Conservation (phyloP, 2,113 vertebrate species). For the Dolichallabes microphthalmus region DNA sequence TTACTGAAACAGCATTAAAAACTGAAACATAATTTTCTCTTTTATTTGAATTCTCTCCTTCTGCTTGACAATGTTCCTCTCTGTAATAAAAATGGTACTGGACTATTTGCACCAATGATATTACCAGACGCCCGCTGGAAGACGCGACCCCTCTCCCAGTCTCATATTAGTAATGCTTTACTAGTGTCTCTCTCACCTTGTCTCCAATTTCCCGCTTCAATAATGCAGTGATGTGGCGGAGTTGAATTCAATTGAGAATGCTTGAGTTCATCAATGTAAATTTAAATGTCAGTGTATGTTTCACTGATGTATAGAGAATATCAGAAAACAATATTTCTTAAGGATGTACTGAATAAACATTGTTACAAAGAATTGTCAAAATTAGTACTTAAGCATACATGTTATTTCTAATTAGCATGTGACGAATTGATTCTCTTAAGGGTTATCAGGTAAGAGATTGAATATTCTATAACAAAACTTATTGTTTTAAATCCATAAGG, state of each 20-base stretch:
- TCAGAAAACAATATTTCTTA: background rate
- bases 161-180: background rate
- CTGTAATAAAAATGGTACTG: background rate
- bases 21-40: too few species aligned
- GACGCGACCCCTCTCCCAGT: background rate
- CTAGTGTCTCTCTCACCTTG: background rate
- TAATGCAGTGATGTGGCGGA: background rate
- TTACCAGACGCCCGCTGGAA: background rate
- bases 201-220: background rate
- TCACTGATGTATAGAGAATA: background rate
- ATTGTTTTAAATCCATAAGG: background rate
- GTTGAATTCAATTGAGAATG: background rate
- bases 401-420: background rate
- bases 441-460: background rate
- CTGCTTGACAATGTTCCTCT: too few species aligned
- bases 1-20: too few species aligned
- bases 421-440: background rate
- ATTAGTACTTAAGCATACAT: background rate
- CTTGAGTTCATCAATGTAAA: background rate
- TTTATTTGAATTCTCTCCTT: too few species aligned
- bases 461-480: background rate
- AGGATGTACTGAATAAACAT: background rate
- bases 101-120: background rate
- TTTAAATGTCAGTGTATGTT: background rate
- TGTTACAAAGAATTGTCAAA: background rate